Base-by-base conservation (phyloP, 1,140 invertebrate genomes). In the Ganaspis sp. region DNA sequence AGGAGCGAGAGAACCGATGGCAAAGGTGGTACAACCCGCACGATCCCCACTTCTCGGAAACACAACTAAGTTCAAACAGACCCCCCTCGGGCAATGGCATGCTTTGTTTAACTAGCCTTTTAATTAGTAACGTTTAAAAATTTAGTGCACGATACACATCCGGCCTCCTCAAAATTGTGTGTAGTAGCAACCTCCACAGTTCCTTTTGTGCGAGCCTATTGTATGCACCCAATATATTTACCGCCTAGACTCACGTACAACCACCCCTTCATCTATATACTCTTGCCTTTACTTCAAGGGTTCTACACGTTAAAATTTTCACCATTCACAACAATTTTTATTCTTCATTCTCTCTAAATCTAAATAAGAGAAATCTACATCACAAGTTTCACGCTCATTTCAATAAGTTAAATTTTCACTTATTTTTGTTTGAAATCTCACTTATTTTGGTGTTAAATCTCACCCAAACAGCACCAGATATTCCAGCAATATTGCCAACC, bases 101-200 rank as follows among this genome's bases (percentile, higher is more conserved):
- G 84, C 85, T 88, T 90, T 92, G 89, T 91, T 91, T 91, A 91
- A 91, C 90, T 87, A 90, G 90, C 89, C 88, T 90, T 91, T 91
- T 92, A 92, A 92, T 91, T 91, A 92, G 90, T 89, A 90, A 87
- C 86, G 88, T 79, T 91, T 89, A 91, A 92, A 91, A 92, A 92
- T 92, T 91, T 88, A 92, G 77, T 87, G 75, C 86, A 79, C 85
- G 87, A 86, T 88, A 88, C 83, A 88, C 85, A 87, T 84, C 79
- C 83, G 84, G 75, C 38, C 78, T 80, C 53, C 82, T 75, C 69
- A 75, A 71, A 78, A 72, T 70, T 72, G 53, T 53, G 73, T 74
- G 54, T 21, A 26, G 26, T 15, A 71, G 73, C 15, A 73, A 73
- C 74, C 72, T 38, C 74, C 74, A n/a, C n/a, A 75, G 74, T 76